Base-by-base conservation (phyloP, 2,888 invertebrate species). In the Tigriopus californicus region DNA sequence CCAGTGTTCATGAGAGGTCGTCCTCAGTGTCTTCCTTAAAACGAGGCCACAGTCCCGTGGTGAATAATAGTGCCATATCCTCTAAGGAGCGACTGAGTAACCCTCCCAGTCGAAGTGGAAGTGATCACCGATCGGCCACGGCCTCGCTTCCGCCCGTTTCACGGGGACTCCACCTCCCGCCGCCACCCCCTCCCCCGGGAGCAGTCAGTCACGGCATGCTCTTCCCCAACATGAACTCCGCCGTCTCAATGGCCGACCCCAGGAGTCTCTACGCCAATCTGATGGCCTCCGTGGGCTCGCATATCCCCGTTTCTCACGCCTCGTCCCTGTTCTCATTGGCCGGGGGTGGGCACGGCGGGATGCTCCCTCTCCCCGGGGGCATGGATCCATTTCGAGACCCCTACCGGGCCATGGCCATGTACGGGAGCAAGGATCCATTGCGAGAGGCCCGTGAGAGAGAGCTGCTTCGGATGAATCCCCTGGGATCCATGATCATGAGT, bases 401-500 rank as follows among this genome's bases (percentile, higher is more conserved):
- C 15, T 54, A 20, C 15, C 33, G 54, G 11, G 54, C n/a, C 11
- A 15, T 41, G n/a, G n/a, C 33, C 18, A 15, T 15, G 18, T 47
- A 47, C 24, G 20, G 20, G 11, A 18, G 20, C 47, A 47, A 47
- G 47, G 47, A 47, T 47, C 47, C 18, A 13, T 13, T 47, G 22
- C 10, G 47, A 20, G 47, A 47, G n/a, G 47, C 47, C 20, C 15
- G 49, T 49, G 41, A 41, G 42, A 41, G 41, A 41, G 15, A 15
- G 15, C 40, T 54, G 41, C 24, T 54, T 12, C 33, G 54, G 11
- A 13, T 41, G 15, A 54, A 54, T 54, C 54, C 15, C 2, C 15
- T 54, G 22, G 47, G 47, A 1, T 47, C 47, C 24, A 47, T 47
- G 33, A 54, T 54, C 18, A 41, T 54, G 20, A 54, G 15, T 54